These are phyloP conservation scores for Pseudomyrmex cubaensis DNA, from an alignment of 1,140 invertebrate species.

Conservation along the genomic window DNA sequence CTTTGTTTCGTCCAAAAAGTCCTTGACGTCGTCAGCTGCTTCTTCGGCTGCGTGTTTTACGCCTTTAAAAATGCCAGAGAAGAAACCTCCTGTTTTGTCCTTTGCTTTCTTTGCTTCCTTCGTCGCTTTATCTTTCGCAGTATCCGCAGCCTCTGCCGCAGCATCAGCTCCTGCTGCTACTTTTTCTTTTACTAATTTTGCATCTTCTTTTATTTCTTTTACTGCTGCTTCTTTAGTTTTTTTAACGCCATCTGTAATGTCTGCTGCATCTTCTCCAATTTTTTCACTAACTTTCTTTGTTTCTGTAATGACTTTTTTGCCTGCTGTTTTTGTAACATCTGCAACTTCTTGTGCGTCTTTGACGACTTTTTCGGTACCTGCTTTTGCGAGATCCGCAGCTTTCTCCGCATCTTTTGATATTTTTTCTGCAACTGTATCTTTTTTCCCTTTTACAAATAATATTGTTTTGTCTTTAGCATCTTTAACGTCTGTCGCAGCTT, in stretches of 20 bases:
- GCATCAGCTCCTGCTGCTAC: background rate
- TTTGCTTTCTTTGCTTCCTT: conserved; percentile 44
- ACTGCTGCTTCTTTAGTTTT: conserved; percentile 15
- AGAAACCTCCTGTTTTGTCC: conserved; percentile 24
- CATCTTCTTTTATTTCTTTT: background rate
- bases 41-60: conserved; percentile 61
- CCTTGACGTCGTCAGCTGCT: background rate
- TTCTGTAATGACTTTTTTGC: conserved; percentile 55
- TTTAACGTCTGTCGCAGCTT: conserved; percentile 37
- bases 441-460: conserved; percentile 38
- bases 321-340: conserved; percentile 19
- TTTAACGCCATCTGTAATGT: background rate
- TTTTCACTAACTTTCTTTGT: conserved; percentile 37
- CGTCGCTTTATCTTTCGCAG: too few relatives aligned
- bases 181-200: background rate
- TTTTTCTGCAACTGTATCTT: conserved; percentile 49
- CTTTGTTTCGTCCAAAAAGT: too few relatives aligned
- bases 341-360: conserved; percentile 47
- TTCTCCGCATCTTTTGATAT: conserved; percentile 48
- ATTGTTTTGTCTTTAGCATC: conserved; percentile 56
- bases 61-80: conserved; percentile 37
- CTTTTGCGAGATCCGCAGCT: conserved; percentile 33
- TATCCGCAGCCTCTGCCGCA: conserved; percentile 9
- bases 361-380: conserved; percentile 33
- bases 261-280: background rate